Evolutionary conservation across 2,888 invertebrate species (phyloP).

Genomic region (Marasmarcha lunaedactyla): DNA sequence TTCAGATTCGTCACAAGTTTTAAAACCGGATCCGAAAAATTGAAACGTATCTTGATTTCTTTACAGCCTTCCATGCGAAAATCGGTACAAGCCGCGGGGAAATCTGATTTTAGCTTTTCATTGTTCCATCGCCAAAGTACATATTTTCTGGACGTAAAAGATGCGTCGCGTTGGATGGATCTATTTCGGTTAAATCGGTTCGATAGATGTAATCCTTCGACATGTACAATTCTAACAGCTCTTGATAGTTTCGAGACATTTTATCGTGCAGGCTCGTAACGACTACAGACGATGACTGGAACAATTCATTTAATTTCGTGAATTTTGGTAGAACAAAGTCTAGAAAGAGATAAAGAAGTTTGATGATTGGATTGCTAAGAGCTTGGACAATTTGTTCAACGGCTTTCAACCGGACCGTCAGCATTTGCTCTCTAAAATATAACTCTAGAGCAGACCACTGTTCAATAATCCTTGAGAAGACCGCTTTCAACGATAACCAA

Average conservation of each 20-base stretch:
- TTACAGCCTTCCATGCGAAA: constrained; percentile 8
- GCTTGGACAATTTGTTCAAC: background rate
- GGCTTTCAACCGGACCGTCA: background rate
- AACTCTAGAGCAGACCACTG: constrained; percentile 6
- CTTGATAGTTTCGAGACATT: no score
- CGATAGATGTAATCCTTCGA: no score
- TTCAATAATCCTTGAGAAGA: constrained; percentile 6
- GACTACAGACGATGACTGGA: no score
- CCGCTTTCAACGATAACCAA: constrained; percentile 7
- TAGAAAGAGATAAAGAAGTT: background rate
- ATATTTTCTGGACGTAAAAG: no score
- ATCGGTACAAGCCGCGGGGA: background rate
- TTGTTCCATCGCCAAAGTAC: no score
- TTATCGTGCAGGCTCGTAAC: no score
- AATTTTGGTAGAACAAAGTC: constrained; percentile 3
- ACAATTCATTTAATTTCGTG: background rate
- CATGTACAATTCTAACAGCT: no score
- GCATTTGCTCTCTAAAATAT: background rate
- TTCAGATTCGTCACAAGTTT: constrained; percentile 8
- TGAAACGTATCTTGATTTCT: constrained; percentile 7
- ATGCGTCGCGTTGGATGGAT: no score
- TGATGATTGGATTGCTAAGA: background rate
- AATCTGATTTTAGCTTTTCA: no score
- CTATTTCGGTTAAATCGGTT: no score
- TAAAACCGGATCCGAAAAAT: constrained; percentile 8